Conservation (phyloP, 2,888 invertebrate species). For the Trachelus stipa region DNA sequence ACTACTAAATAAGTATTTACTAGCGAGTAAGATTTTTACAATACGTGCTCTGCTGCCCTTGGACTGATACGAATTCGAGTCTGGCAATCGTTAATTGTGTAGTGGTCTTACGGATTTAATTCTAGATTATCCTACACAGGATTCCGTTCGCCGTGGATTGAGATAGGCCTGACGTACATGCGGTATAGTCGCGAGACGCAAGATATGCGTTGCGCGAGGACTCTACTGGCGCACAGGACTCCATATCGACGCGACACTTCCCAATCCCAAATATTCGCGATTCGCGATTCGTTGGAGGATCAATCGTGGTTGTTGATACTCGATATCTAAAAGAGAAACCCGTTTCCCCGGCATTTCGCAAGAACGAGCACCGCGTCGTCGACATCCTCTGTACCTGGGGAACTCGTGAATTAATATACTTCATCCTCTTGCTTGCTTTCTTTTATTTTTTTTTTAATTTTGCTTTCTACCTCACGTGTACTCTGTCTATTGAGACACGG, state of each 20-base stretch:
- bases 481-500: not conserved
- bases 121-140: constrained; percentile 25
- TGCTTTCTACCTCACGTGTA: not conserved
- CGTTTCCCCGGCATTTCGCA: not conserved
- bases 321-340: not conserved
- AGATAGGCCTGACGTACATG: constrained; percentile 10
- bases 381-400: not conserved
- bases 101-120: constrained; percentile 24
- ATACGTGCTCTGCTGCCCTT: constrained; percentile 49
- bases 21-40: constrained; percentile 64
- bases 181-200: constrained; percentile 21
- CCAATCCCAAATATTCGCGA: not conserved
- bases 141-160: constrained; percentile 25
- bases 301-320: not conserved
- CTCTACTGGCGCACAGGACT: constrained; percentile 34
- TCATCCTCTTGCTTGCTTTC: not conserved
- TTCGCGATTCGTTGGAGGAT: not conserved
- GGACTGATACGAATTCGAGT: constrained; percentile 45
- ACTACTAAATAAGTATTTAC: constrained; percentile 58
- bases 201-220: constrained; percentile 19
- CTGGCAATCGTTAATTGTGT: constrained; percentile 28
- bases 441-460: not conserved
- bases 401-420: not conserved
- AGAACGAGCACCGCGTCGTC: not conserved
- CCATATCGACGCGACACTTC: not conserved